phyloP scores from a whole-genome alignment of 2,113 vertebrate species.

The Ceyx margarethae region DNA sequence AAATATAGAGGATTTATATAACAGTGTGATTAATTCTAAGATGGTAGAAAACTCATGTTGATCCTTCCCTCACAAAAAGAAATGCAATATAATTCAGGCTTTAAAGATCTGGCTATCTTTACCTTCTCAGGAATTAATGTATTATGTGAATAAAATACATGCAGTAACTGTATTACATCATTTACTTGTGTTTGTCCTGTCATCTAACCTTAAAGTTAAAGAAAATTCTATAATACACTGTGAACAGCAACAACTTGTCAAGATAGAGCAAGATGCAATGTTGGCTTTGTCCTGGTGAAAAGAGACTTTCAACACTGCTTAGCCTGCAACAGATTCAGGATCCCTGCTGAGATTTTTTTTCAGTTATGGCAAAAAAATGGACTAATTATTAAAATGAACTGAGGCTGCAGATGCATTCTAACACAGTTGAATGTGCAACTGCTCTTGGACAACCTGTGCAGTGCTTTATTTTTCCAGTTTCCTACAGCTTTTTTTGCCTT shows the following conservation, averaged over 20 bases:
- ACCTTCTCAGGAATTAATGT: neutral
- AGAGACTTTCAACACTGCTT: neutral
- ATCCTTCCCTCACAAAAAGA: neutral
- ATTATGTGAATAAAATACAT: neutral
- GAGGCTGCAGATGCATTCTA: neutral
- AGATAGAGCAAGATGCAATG: neutral
- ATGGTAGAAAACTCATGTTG: conserved; percentile 2
- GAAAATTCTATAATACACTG: neutral
- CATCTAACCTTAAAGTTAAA: neutral
- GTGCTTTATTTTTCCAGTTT: neutral
- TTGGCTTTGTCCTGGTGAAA: neutral
- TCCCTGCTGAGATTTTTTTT: neutral
- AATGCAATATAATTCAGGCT: neutral
- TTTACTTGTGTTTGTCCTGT: neutral
- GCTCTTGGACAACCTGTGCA: neutral
- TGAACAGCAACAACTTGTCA: neutral
- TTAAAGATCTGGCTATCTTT: neutral
- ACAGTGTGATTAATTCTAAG: conserved; percentile 30
- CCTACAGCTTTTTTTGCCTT: neutral
- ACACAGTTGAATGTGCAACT: neutral
- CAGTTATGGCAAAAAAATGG: neutral
- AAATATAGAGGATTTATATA: conserved; percentile 21
- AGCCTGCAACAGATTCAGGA: neutral
- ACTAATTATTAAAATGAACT: neutral
- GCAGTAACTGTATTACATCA: neutral